Base-by-base conservation (phyloP, 2,888 invertebrate genomes). In the Leptopilina myrica region DNA sequence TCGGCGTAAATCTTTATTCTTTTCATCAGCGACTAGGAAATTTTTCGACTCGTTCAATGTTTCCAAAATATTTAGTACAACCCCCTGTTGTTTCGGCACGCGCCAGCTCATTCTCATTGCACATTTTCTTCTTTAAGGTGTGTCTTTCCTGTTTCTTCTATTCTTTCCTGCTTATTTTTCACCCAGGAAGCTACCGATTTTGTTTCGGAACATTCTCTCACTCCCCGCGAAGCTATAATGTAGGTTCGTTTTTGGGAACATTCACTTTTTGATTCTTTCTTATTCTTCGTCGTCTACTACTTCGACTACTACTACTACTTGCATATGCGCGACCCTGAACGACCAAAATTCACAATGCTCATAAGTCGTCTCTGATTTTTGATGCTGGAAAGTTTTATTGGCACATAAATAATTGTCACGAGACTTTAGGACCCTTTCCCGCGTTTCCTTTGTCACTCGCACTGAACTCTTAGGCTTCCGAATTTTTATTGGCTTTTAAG, bases 61-160 rank as follows among this genome's bases (percentile, higher is more conserved):
- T 89, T 88, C 85, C 87, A 89, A 89, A 90, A 90, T 89, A 89
- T 89, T 89, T 88, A 89, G 85, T 82, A 85, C 80, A 20, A 73
- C 86, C 85, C 83, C 79, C 84, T 79, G 80, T 46, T 64, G 82
- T 78, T 40, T 81, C 78, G 86, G 87, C 88, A 88, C 88, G 88
- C 88, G 88, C 82, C 85, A 82, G 11, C 77, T 62, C 64, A n/a
- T 56, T 73, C 56, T 62, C 12, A 20, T n/a, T 33, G 64, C 40
- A 43, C 15, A n/a, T 59, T 67, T 67, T 67, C 64, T 59, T 56
- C 49, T 49, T 20, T 26, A 69, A 53, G 53, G 49, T 11, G 49
- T 11, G 49, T 49, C 49, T 49, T 4, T 49, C 56, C 46, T 53
- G 43, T 64, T 76, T 49, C 49, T 64, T 64, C 64, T 49, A 20